Evolutionary conservation across 2,113 vertebrate species (phyloP), one percentile per base, ranked within the genome.

Genomic region (Leptobrachium leishanense): DNA sequence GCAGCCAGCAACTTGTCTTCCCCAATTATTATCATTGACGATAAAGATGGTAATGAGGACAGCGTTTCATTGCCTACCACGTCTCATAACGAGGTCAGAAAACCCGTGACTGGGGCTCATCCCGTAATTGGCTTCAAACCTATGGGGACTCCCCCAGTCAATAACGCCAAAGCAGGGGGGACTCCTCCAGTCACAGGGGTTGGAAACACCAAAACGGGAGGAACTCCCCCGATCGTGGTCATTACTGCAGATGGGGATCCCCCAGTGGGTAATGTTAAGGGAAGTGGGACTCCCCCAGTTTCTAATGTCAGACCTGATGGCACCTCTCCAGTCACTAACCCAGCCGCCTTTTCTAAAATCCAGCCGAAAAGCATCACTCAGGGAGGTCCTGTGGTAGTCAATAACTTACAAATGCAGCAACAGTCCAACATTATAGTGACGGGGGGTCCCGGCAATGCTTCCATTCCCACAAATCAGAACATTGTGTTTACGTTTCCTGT

Each of bases 11-110:
- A 44, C 7, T 39, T 15, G 59, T 31, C 77, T 1, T 15, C 54
- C 9, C 11, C 71, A 44, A 74, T 80, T 2, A 80, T 80, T 44
- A 80, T 80, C 9, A 80, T 80, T 41, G 77, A 80, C 50, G 77
- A 80, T 54, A 74, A 74, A 50, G 77, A 80, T 40, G 6, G 11
- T 0, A 72, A 74, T 2, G 6, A 3, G 13, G 8, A 7, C 2
- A 43, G n/a, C 2, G 31, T 8, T 41, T 43, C n/a, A 2, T 8
- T 44, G 7, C 39, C 57, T 6, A 20, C 5, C 44, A 50, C 40
- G 9, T 20, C 69, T 6, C 50, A 53, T 59, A 72, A 55, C 8
- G 77, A 72, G 9, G 8, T 2, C 13, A 1, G 63, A 55, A 39
- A 43, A 7, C 53, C 69, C 42, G 41, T 10, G 4, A 3, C 13